Evolutionary conservation across 2,888 invertebrate genomes (phyloP).

Genomic region (Phortica magna): DNA sequence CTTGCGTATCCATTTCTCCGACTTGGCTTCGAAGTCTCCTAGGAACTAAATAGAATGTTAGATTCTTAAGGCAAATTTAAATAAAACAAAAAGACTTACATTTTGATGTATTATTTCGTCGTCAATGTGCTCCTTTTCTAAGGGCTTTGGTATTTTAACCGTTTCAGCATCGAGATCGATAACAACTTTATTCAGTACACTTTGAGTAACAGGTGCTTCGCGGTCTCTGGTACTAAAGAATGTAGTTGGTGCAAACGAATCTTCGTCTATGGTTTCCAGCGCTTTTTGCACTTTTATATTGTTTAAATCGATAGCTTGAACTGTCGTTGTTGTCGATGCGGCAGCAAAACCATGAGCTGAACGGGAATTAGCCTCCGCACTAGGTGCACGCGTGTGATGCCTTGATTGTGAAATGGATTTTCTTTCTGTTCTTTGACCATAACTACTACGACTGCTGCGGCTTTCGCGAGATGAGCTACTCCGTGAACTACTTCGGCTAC

Average conservation of each 20-base stretch:
- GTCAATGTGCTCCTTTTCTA: conserved; percentile 62
- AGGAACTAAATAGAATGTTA: conserved; percentile 80
- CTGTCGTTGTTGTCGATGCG: conserved; percentile 21
- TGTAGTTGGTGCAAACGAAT: conserved; percentile 82
- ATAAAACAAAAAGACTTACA: conserved; percentile 78
- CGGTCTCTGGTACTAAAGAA: conserved; percentile 81
- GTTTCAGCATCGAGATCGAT: conserved; percentile 86
- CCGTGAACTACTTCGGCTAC: conserved; percentile 61
- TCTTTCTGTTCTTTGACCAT: conserved; percentile 34
- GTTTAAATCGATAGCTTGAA: conserved; percentile 63
- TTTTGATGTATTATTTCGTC: conserved; percentile 84
- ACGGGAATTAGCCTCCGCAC: conserved; percentile 63
- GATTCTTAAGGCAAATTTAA: too few species aligned
- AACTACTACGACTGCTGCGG: conserved; percentile 62
- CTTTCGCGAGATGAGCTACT: conserved; percentile 47
- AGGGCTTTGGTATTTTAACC: conserved; percentile 81
- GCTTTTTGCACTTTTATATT: conserved; percentile 77
- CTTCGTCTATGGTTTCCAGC: conserved; percentile 85
- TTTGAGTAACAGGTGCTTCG: conserved; percentile 79
- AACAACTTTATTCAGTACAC: conserved; percentile 80
- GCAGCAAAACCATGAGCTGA: conserved; percentile 38
- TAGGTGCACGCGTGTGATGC: conserved; percentile 59
- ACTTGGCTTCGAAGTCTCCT: conserved; percentile 83
- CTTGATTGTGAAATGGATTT: conserved; percentile 63
- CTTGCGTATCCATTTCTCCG: conserved; percentile 88